Base-by-base conservation (phyloP, 35 echinoderm and acorn worm species). In the Antedon bifida region DNA sequence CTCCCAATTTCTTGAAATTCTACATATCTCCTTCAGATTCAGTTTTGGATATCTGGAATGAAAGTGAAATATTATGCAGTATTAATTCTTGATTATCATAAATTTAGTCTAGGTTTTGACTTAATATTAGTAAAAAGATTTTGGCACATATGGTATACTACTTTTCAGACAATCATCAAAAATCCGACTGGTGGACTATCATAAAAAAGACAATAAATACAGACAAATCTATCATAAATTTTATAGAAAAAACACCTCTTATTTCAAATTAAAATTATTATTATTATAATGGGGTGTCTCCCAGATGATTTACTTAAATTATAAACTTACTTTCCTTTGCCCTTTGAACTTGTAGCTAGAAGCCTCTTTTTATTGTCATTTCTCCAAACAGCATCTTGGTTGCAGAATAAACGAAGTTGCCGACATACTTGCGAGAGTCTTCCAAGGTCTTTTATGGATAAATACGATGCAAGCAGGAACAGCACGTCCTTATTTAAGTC, bases 1-100 rank as follows among this genome's bases (percentile, higher is more conserved):
- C 26, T 44, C 33, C 84, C 84, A 86, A 36, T 86, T 86, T 75
- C 77, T 75, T 19, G 84, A 86, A 45, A 86, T 35, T 36, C 38
- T 35, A 78, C 84, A 86, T 17, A 34, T 38, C 29, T 86, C 76
- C 38, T 86, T 86, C 75, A 86, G 42, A 39, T 34, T 26, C 21
- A 45, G 30, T 0, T 42, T 32, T 77, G 34, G 19, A 39, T 30
- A 39, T 0, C 84, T 83, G 32, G 32, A 83, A 3, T 4, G n/a
- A 74, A 2, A 21, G 74, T 28, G 31, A 73, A 39, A 31, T 36
- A 35, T 81, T 39, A 81, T 42, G 38, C 38, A 42, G 38, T 7
- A 42, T 7, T 14, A 42, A 14, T 4, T 4, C 38, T 14, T 42
- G 38, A n/a, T n/a, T n/a, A n/a, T n/a, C n/a, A n/a, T n/a, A n/a